A percentile compares a stretch with the other conserved stretches of the same genome.
Conservation (phyloP, 2,888 invertebrate species). For the Sesia apiformis region DNA sequence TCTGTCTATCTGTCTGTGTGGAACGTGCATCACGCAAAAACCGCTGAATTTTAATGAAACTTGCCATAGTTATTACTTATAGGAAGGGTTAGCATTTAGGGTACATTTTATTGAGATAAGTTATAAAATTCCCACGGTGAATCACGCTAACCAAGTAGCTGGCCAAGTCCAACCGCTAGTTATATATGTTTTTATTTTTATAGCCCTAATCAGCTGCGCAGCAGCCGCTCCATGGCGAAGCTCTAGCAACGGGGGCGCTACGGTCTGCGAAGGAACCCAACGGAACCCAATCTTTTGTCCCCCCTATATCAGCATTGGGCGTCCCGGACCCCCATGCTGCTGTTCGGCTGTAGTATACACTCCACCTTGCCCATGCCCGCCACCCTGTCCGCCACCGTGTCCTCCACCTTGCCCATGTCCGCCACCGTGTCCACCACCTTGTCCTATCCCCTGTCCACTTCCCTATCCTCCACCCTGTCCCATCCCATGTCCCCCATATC, state of each 20-base stretch:
- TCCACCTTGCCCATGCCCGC: constrained; percentile 15
- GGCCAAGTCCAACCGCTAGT: no score
- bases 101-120: no score
- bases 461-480: constrained; percentile 13
- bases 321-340: constrained; percentile 27
- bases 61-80: no score
- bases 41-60: no score
- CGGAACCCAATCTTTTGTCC: constrained; percentile 29
- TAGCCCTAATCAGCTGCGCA: constrained; percentile 35
- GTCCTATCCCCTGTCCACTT: constrained; percentile 16
- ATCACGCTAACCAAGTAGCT: no score
- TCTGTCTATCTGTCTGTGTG: no score
- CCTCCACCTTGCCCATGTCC: constrained; percentile 19
- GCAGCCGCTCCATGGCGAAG: constrained; percentile 42
- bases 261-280: constrained; percentile 26
- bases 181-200: constrained; percentile 1
- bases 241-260: constrained; percentile 30
- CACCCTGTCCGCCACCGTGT: constrained; percentile 8
- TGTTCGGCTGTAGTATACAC: constrained; percentile 32
- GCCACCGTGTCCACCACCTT: constrained; percentile 7
- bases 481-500: constrained; percentile 10
- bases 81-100: no score
- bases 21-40: no score
- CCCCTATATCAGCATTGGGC: constrained; percentile 26
- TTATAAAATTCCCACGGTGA: no score